Percentiles rank a stretch among this genome's conserved stretches.
Conservation (phyloP, 2,888 invertebrate species). For the Caenorhabditis uteleia region DNA sequence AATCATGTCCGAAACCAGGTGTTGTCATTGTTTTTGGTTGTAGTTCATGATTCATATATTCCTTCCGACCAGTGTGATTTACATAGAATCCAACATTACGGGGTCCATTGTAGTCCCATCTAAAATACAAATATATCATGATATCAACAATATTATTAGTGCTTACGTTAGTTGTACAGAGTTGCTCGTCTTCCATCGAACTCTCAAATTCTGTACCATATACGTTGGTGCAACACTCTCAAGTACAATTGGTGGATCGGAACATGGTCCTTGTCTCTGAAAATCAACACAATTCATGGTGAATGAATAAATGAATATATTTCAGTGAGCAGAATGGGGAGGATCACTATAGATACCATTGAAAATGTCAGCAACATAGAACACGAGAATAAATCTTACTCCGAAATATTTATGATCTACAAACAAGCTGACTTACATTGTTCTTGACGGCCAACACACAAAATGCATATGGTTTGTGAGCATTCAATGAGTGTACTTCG, state of each 20-base stretch:
- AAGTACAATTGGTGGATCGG: slow-evolving; percentile 64
- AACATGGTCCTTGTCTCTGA: slow-evolving; percentile 67
- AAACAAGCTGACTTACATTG: slow-evolving; percentile 53
- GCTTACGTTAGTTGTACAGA: slow-evolving; percentile 57
- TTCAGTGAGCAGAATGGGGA: slow-evolving; percentile 12
- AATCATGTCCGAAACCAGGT: slow-evolving; percentile 58
- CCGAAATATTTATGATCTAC: not conserved
- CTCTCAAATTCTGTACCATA: slow-evolving; percentile 62
- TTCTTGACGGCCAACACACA: slow-evolving; percentile 67
- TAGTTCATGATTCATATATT: slow-evolving; percentile 62
- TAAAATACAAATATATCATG: slow-evolving; percentile 9
- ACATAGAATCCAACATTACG: slow-evolving; percentile 61
- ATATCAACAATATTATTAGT: not conserved
- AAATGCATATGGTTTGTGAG: slow-evolving; percentile 68
- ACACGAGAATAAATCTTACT: not conserved
- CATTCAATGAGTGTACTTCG: slow-evolving; percentile 53
- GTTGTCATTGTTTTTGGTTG: slow-evolving; percentile 59
- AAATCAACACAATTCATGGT: slow-evolving; percentile 32
- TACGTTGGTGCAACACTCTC: slow-evolving; percentile 57
- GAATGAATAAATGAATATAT: too few relatives aligned
- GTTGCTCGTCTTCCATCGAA: slow-evolving; percentile 64
- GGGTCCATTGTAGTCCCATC: slow-evolving; percentile 65
- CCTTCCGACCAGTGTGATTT: slow-evolving; percentile 66
- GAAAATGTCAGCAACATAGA: too few relatives aligned
- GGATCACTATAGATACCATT: not conserved